Evolutionary conservation across 2,888 invertebrate genomes (phyloP).

Genomic region (Dromius quadrimaculatus): DNA sequence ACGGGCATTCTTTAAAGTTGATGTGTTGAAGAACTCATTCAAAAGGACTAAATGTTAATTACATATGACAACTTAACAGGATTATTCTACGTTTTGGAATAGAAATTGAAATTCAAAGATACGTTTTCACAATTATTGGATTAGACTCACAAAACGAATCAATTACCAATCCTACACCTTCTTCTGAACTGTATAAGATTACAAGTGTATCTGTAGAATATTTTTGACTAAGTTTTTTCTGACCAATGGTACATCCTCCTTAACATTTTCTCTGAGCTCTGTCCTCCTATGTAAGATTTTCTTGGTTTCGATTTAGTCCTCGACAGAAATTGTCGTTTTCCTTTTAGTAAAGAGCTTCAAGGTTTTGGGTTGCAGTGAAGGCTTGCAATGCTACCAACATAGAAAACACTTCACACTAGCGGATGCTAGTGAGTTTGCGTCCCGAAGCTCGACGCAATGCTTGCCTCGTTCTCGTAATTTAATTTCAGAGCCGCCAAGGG

Average conservation of each 20-base stretch:
- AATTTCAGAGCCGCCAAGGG: constrained; percentile 26
- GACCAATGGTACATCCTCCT: not conserved
- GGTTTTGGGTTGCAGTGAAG: not conserved
- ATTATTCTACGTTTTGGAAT: no score
- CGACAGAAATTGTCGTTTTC: not conserved
- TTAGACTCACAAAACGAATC: no score
- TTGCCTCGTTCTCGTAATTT: constrained; percentile 34
- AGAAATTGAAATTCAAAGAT: no score
- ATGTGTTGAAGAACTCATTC: no score
- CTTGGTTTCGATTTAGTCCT: not conserved
- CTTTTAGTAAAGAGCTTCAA: not conserved
- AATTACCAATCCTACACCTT: no score
- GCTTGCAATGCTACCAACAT: not conserved
- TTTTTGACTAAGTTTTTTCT: not conserved
- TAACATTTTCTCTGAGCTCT: not conserved
- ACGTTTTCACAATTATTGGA: no score
- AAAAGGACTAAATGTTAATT: no score
- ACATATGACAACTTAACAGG: no score
- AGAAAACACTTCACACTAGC: constrained; percentile 7
- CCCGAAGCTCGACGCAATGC: not conserved
- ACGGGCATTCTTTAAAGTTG: no score
- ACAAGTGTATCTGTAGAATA: no score
- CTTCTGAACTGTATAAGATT: no score
- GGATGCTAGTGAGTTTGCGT: not conserved
- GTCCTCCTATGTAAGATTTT: not conserved